These are phyloP conservation scores for Druceiella hillmani DNA, from an alignment of 2,888 invertebrate genomes.

Conservation along the genomic window DNA sequence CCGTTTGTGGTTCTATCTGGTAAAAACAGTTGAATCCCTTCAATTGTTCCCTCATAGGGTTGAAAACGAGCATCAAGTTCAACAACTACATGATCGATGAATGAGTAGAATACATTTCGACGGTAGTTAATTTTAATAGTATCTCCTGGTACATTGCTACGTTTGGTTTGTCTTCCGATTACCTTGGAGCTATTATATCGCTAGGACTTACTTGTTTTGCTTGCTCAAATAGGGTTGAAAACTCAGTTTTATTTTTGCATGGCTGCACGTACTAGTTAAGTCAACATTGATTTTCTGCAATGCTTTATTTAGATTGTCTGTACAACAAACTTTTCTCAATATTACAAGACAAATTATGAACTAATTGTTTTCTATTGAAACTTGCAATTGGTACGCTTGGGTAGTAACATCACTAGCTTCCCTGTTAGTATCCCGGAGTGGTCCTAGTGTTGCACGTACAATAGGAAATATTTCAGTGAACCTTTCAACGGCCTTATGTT, in stretches of 20 bases:
- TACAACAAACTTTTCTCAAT: no score
- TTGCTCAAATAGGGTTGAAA: background rate
- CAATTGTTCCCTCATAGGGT: background rate
- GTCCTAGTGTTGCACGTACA: no score
- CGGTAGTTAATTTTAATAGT: background rate
- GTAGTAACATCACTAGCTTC: no score
- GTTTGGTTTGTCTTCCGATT: background rate
- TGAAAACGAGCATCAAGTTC: background rate
- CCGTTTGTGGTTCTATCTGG: background rate
- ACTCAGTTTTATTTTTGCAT: background rate
- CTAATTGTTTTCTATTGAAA: no score
- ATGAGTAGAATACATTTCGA: background rate
- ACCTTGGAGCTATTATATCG: constrained; percentile 1
- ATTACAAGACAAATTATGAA: no score
- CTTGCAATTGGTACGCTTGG: no score
- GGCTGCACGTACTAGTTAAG: background rate
- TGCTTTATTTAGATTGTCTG: no score
- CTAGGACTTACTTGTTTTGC: background rate
- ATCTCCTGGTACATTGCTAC: background rate
- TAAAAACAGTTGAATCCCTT: no score
- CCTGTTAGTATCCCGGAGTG: no score
- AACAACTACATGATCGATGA: constrained; percentile 1
- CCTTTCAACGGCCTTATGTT: no score
- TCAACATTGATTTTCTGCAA: no score
- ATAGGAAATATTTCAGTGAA: no score